Percentiles rank a stretch among this genome's conserved stretches.
phyloP scores from a whole-genome alignment of 2,888 invertebrate species.

The Perizoma flavofasciatum region DNA sequence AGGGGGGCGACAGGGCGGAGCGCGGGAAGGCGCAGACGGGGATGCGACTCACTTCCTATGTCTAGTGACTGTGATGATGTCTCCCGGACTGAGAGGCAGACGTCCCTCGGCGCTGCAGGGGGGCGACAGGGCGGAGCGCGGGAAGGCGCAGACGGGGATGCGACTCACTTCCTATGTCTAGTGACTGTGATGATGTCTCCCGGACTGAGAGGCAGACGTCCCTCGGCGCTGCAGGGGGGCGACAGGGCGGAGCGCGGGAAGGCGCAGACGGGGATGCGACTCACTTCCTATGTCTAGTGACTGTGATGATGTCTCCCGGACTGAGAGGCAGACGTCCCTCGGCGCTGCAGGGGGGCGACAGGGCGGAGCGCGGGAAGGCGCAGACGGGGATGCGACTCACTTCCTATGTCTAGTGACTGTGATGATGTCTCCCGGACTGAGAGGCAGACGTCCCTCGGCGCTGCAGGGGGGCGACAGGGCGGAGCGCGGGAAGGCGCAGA shows the following conservation, averaged over 20 bases:
- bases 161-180: too few relatives aligned
- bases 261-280: conserved; percentile 85
- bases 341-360: conserved; percentile 90
- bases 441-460: conserved; percentile 92
- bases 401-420: conserved; percentile 94
- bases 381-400: conserved; percentile 88
- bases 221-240: conserved; percentile 94
- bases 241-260: conserved; percentile 56
- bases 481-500: conserved; percentile 55
- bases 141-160: conserved; percentile 82
- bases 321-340: conserved; percentile 91
- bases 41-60: too few relatives aligned
- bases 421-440: conserved; percentile 88
- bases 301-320: conserved; percentile 88
- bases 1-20: conserved; percentile 85
- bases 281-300: conserved; percentile 96
- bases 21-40: conserved; percentile 77
- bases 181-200: conserved; percentile 92
- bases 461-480: conserved; percentile 88
- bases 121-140: conserved; percentile 71
- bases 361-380: conserved; percentile 54
- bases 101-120: conserved; percentile 95
- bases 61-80: conserved; percentile 91
- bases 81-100: conserved; percentile 87
- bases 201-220: conserved; percentile 87